Evolutionary conservation across 2,113 vertebrate genomes (phyloP).

Genomic region (Tupaia tana): DNA sequence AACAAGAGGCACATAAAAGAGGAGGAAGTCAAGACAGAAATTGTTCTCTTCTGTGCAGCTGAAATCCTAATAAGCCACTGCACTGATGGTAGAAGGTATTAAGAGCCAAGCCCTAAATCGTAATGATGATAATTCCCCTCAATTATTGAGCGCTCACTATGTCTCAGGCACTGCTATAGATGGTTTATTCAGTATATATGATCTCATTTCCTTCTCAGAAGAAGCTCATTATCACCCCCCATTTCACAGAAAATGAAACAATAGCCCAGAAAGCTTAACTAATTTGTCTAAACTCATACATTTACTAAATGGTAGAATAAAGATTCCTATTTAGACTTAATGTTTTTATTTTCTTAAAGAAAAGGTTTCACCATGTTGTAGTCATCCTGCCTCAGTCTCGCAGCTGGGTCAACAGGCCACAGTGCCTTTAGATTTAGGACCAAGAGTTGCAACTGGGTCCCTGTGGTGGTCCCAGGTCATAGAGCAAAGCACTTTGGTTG

Average conservation of each 20-base stretch:
- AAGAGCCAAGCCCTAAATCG: conserved; percentile 20
- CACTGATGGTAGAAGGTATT: conserved; percentile 5
- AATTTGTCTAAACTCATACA: not conserved
- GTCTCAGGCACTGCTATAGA: not conserved
- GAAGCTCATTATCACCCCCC: not conserved
- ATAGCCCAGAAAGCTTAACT: not conserved
- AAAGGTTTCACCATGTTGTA: too few relatives aligned
- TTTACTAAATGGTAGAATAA: not conserved
- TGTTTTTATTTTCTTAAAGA: not conserved
- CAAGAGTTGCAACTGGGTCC: too few relatives aligned
- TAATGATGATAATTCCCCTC: conserved; percentile 40
- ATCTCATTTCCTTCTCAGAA: not conserved
- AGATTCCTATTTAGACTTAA: not conserved
- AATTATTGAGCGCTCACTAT: conserved; percentile 13
- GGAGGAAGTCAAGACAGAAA: conserved; percentile 42
- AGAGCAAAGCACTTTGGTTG: too few relatives aligned
- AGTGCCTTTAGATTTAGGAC: too few relatives aligned
- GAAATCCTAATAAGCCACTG: conserved; percentile 52
- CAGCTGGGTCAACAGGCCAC: too few relatives aligned
- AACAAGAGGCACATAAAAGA: not conserved
- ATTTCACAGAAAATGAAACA: not conserved
- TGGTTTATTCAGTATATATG: not conserved
- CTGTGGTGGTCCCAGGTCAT: too few relatives aligned
- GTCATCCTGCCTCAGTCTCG: too few relatives aligned
- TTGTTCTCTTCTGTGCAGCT: conserved; percentile 36